A percentile compares a stretch with the other conserved stretches of the same genome.
Evolutionary conservation across 2,113 vertebrate species (phyloP).

Genomic region (Marmota flaviventris): DNA sequence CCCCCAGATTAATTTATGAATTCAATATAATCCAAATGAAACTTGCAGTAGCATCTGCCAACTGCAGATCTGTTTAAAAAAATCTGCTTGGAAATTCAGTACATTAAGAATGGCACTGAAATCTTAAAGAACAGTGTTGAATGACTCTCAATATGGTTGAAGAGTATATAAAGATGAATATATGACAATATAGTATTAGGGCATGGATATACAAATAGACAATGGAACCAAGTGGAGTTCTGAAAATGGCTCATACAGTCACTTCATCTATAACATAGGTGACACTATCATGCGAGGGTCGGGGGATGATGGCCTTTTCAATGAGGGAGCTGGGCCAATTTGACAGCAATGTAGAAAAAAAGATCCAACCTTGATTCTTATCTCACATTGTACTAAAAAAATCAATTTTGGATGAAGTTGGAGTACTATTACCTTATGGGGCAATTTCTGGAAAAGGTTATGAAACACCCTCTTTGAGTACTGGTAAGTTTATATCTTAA

Average conservation of each 20-base stretch:
- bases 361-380: neutral
- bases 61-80: neutral
- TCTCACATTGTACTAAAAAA: neutral
- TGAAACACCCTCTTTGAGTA: neutral
- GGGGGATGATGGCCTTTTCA: neutral
- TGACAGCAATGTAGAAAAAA: neutral
- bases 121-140: neutral
- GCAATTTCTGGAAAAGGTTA: neutral
- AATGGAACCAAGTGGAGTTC: neutral
- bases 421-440: neutral
- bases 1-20: neutral
- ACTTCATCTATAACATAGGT: neutral
- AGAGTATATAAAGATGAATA: neutral
- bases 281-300: neutral
- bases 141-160: neutral
- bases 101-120: neutral
- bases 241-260: neutral
- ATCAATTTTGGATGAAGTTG: constrained; percentile 11
- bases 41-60: neutral
- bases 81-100: neutral
- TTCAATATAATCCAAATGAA: neutral
- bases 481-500: neutral
- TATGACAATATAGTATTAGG: neutral
- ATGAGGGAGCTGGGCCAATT: neutral
- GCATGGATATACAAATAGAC: neutral